A percentile compares a stretch with the other conserved stretches of the same genome.
Evolutionary conservation across 2,113 vertebrate species (phyloP).

Genomic region (Sapajus apella): DNA sequence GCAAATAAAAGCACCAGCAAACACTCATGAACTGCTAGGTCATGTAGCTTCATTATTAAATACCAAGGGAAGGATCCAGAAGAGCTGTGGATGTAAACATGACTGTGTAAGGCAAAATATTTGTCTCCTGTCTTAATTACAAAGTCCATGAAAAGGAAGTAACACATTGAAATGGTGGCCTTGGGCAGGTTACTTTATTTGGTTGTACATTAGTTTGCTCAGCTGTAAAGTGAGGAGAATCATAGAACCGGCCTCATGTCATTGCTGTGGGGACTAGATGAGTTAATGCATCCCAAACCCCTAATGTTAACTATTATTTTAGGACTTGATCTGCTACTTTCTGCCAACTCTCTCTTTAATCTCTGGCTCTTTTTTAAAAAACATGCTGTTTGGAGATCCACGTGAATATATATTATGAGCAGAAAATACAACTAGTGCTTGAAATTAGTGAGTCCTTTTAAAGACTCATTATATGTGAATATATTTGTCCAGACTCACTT

Average conservation of each 20-base stretch:
- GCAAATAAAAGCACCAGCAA: neutral
- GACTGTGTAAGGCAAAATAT: neutral
- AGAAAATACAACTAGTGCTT: constrained; percentile 51
- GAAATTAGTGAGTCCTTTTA: constrained; percentile 58
- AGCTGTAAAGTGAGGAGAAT: neutral
- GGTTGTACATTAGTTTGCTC: neutral
- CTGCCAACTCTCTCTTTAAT: neutral
- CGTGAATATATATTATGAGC: neutral
- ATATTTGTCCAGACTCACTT: constrained; percentile 46
- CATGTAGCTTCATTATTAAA: neutral
- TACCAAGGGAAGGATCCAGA: neutral
- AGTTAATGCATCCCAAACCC: neutral
- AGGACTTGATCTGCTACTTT: neutral
- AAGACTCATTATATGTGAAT: constrained; percentile 25
- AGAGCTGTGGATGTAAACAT: neutral
- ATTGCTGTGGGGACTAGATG: neutral
- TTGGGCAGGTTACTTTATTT: neutral
- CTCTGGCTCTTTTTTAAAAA: neutral
- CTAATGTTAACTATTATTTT: neutral
- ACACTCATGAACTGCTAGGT: neutral
- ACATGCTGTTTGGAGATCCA: neutral
- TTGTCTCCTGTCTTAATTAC: neutral
- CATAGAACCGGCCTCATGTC: neutral
- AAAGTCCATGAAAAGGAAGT: neutral
- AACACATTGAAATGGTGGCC: neutral